Evolutionary conservation across 2,113 vertebrate genomes (phyloP).

Genomic region (Tiliqua scincoides): DNA sequence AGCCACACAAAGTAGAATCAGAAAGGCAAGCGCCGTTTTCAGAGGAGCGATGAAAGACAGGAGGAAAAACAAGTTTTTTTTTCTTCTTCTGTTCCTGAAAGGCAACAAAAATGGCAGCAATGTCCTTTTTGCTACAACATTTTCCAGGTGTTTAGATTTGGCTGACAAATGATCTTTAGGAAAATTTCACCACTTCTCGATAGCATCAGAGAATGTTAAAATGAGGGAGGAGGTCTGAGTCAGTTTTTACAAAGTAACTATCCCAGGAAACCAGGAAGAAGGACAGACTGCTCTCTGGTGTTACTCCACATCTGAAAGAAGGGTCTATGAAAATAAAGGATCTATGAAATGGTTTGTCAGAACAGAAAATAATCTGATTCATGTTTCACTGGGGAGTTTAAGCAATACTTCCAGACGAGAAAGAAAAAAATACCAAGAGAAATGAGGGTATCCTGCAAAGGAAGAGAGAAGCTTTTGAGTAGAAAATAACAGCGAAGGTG

Average conservation of each 20-base stretch:
- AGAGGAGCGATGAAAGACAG: not conserved
- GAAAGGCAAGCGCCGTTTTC: not conserved
- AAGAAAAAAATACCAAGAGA: not conserved
- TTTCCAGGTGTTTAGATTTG: constrained; percentile 9
- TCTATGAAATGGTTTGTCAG: not conserved
- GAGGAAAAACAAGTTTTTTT: not conserved
- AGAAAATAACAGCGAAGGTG: constrained; percentile 25
- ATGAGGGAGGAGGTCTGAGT: not conserved
- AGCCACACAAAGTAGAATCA: not conserved
- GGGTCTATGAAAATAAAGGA: not conserved
- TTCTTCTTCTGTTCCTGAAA: too few species aligned
- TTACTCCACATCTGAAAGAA: not conserved
- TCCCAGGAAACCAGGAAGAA: not conserved
- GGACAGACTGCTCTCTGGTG: not conserved
- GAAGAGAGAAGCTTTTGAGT: constrained; percentile 50
- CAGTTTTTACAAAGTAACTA: not conserved
- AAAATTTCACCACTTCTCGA: not conserved
- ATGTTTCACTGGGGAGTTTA: constrained; percentile 18
- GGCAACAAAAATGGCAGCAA: not conserved
- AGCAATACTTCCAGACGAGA: not conserved
- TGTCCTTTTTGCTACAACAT: not conserved
- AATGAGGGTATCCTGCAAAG: constrained; percentile 4
- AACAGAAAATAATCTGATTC: not conserved
- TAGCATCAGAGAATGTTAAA: constrained; percentile 11
- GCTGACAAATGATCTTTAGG: constrained; percentile 31